Conservation (phyloP, 2,113 vertebrate species). For the Rhinogobius similis region DNA sequence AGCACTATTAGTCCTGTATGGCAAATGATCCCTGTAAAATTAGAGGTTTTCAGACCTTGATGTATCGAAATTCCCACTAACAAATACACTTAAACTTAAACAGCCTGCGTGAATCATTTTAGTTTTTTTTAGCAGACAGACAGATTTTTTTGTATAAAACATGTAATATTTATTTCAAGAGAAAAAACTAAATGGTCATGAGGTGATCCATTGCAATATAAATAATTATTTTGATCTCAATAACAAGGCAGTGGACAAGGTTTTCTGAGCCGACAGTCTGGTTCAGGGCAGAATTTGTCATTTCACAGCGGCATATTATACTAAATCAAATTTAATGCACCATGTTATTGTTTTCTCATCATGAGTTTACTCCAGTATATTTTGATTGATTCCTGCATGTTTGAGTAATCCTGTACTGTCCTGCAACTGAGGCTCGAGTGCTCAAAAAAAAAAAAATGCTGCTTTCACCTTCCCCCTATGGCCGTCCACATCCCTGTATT, state of each 20-base stretch:
- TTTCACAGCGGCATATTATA: too few relatives aligned
- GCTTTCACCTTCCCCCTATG: too few relatives aligned
- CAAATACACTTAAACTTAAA: constrained; percentile 15
- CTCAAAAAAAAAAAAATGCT: too few relatives aligned
- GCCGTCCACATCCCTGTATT: too few relatives aligned
- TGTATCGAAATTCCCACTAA: neutral
- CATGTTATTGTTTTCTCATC: too few relatives aligned
- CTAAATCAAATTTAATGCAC: too few relatives aligned
- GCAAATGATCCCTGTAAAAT: constrained; percentile 10
- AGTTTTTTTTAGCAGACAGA: neutral
- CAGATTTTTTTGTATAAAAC: neutral
- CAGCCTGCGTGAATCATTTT: constrained; percentile 9
- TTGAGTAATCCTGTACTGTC: too few relatives aligned
- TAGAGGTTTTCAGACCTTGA: constrained; percentile 19
- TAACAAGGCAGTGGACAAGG: constrained; percentile 11
- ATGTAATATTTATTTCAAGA: constrained; percentile 9
- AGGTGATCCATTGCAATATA: constrained; percentile 8
- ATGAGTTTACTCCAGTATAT: too few relatives aligned
- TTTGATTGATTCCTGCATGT: too few relatives aligned
- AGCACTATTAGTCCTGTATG: constrained; percentile 25
- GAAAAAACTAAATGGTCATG: constrained; percentile 14
- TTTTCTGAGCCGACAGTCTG: constrained; percentile 38
- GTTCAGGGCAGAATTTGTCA: constrained; percentile 40
- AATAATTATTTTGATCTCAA: constrained; percentile 35
- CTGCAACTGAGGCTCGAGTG: too few relatives aligned